Percentiles rank a stretch among this genome's conserved stretches.
Evolutionary conservation across 2,888 invertebrate genomes (phyloP).

Genomic region (Pristionchus fissidentatus): DNA sequence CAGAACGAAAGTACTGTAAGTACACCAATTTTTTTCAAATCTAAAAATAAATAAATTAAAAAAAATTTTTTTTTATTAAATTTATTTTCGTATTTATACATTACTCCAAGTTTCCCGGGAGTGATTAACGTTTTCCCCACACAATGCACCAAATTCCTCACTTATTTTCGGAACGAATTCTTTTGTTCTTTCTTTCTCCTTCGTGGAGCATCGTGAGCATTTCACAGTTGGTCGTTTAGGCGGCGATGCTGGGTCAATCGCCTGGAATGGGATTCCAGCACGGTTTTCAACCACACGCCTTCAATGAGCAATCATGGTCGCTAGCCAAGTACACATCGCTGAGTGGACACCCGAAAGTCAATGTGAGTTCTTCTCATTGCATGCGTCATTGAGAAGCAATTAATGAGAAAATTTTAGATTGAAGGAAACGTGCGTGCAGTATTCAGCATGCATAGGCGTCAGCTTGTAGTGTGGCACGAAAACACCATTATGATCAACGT

Average conservation of each 20-base stretch:
- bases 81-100: neutral
- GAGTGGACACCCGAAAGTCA: neutral
- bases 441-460: neutral
- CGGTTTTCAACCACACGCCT: neutral
- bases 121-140: too few species aligned
- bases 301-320: neutral
- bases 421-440: constrained; percentile 24
- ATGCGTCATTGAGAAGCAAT: neutral
- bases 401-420: too few species aligned
- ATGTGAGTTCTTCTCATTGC: neutral
- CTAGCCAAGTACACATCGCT: constrained; percentile 23
- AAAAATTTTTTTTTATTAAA: neutral
- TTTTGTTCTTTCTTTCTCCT: neutral
- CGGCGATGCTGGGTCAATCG: constrained; percentile 5
- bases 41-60: neutral
- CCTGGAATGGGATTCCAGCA: constrained; percentile 13
- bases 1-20: neutral
- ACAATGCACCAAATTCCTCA: too few species aligned
- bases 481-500: neutral
- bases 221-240: too few species aligned
- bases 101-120: too few species aligned
- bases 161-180: too few species aligned
- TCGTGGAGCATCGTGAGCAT: neutral
- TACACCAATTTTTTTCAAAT: neutral
- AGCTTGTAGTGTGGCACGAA: constrained; percentile 14